Conservation (phyloP, 2,888 invertebrate species). For the Tetranychus piercei region DNA sequence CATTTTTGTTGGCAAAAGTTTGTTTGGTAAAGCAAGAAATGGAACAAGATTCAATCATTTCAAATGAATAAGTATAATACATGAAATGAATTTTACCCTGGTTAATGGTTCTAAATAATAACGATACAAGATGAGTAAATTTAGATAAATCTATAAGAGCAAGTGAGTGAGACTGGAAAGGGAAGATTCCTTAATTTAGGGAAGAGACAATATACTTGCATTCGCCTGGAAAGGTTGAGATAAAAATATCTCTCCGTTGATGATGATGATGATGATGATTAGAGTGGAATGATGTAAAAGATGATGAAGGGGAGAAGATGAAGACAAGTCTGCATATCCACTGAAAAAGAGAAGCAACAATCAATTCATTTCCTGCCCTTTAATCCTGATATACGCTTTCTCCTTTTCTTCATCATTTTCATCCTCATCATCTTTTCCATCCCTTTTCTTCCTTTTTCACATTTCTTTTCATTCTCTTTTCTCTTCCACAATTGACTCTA, state of each 20-base stretch:
- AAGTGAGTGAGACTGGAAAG: background rate
- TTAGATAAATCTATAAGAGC: background rate
- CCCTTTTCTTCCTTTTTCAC: background rate
- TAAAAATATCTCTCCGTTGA: background rate
- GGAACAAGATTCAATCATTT: too few species aligned
- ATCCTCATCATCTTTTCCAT: background rate
- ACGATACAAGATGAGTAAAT: too few species aligned
- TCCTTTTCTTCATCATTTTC: background rate
- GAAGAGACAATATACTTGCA: background rate
- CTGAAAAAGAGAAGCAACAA: background rate
- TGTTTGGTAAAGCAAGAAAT: too few species aligned
- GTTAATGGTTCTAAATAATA: too few species aligned
- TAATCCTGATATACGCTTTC: conserved; percentile 1
- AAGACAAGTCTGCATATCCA: background rate
- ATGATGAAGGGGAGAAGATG: background rate
- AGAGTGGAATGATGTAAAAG: background rate
- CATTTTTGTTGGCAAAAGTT: too few species aligned
- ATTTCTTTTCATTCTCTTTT: background rate
- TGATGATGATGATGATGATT: background rate
- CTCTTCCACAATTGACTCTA: conserved; percentile 6
- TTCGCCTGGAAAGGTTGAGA: background rate
- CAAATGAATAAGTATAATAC: too few species aligned
- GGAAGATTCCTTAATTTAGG: background rate
- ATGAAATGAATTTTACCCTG: too few species aligned
- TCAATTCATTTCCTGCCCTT: conserved; percentile 1